Evolutionary conservation across 2,888 invertebrate species (phyloP).

Genomic region (Cataglyphis rosenhaueri): DNA sequence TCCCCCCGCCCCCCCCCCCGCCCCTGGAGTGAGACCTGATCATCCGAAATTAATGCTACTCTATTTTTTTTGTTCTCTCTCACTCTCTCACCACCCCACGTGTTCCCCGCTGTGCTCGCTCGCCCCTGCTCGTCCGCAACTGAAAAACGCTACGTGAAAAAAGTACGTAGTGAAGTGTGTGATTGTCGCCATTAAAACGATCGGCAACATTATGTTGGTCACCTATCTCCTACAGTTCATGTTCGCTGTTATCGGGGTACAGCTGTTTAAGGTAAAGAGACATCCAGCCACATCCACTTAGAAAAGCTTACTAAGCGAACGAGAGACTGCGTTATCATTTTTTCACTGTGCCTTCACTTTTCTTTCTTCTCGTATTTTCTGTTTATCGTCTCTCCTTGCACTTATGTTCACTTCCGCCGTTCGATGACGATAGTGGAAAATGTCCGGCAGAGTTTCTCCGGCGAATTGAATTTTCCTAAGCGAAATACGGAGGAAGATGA

Average conservation of each 20-base stretch:
- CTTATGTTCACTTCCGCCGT: constrained; percentile 31
- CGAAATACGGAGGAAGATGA: constrained; percentile 54
- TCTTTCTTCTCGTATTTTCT: constrained; percentile 26
- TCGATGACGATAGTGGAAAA: constrained; percentile 11
- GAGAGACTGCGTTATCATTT: constrained; percentile 58
- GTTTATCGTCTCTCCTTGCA: not conserved
- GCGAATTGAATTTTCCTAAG: constrained; percentile 47
- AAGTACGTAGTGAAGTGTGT: constrained; percentile 99
- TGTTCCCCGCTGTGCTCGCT: constrained; percentile 82
- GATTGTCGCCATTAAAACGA: constrained; percentile 99
- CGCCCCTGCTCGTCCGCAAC: constrained; percentile 81
- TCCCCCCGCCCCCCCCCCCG: not conserved
- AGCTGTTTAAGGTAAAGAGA: constrained; percentile 97
- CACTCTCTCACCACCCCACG: constrained; percentile 81
- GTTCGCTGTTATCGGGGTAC: constrained; percentile 99
- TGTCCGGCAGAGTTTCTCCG: constrained; percentile 24
- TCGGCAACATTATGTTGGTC: constrained; percentile 99
- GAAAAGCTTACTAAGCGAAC: constrained; percentile 68
- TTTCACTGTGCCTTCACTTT: constrained; percentile 14
- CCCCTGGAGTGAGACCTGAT: constrained; percentile 59
- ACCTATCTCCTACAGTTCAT: constrained; percentile 99
- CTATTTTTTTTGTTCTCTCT: constrained; percentile 83
- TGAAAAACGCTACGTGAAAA: constrained; percentile 77
- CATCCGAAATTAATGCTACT: constrained; percentile 80
- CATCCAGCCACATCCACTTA: constrained; percentile 74